Evolutionary conservation across 2,888 invertebrate genomes (phyloP), one percentile per base, ranked within the genome.

Genomic region (Epinotia bilunana): DNA sequence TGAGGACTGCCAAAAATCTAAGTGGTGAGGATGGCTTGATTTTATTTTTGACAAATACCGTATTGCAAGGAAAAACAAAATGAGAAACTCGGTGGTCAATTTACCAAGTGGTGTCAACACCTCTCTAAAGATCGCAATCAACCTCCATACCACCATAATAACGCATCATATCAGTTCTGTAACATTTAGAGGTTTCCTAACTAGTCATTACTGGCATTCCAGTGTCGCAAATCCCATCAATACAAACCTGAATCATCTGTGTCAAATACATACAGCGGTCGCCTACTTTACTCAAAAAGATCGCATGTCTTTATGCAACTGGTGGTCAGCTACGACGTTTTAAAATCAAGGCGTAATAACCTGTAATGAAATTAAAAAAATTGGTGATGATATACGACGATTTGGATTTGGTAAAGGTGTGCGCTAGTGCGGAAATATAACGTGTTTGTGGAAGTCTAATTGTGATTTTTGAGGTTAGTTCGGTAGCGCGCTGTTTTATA

Each of bases 131-230:
- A 57, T 55, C 39, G 57, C 57, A 39, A 68, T 57, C 18, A 39
- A 57, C 55, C 55, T 7, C n/a, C 57, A 58, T 68, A 57, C 20
- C 55, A 4, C 16, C n/a, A 23, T 23, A 68, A 57, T 55, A 67
- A 43, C 65, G 23, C 28, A 0, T 23, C 46, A 46, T 60, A 69
- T 69, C 69, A 60, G 69, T 28, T 69, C 68, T 68, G 57, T 68
- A 68, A 46, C 69, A 43, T 46, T 60, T 60, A 69, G 18, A 18
- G 55, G 58, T 69, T 69, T 60, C 69, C 46, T n/a, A 69, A 69
- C 46, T 23, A n/a, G n/a, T 46, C 69, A 69, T 69, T 69, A 69
- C 69, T 33, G 39, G 20, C 69, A 69, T 69, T 60, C 69, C 69
- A 11, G 69, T 69, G 69, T 60, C 69, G 69, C 23, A 68, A 68